Base-by-base conservation (phyloP, 2,113 vertebrate species). In the Dromaius novaehollandiae region DNA sequence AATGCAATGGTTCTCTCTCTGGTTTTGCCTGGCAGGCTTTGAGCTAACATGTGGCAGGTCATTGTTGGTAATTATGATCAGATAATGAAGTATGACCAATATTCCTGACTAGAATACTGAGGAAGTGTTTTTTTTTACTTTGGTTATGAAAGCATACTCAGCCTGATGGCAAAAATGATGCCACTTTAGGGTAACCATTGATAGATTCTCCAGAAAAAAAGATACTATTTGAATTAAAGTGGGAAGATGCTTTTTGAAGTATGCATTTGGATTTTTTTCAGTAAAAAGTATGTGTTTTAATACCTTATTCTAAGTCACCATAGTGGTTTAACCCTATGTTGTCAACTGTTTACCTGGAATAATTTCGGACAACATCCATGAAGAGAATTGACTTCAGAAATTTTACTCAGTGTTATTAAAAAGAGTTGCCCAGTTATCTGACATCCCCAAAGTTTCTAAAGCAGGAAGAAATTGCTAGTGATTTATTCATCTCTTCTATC, bases 241-340 rank as follows among this genome's bases (percentile, higher is more conserved):
- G 68, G 30, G 68, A 70, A 50, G 68, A 70, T 50, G 46, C 34
- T 14, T 46, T 48, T 32, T 36, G 51, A 89, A 79, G 2, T 48
- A 25, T 74, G 4, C 21, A 28, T 11, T 32, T 85, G 36, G 6
- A 28, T 5, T 73, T 38, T 36, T 48, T 69, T 5, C 6, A 46
- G 8, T 46, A 83, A 74, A 65, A 87, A 24, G 0, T 0, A 0
- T 48, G 3, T n/a, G 9, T 38, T 83, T 92, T 38, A 19, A 12
- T 68, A 14, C 8, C 6, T 87, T 78, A 21, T 42, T 86, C 18
- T 81, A 69, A 93, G 7, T 15, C 71, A 66, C 11, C 6, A 5
- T 10, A 30, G 11, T 16, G 42, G 15, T 46, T 83, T 89, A 71
- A 50, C 5, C 3, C 2, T 25, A 48, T 11, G 46, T 48, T 40